Conservation (phyloP, 2,888 invertebrate species). For the Dryocosmus kuriphilus region DNA sequence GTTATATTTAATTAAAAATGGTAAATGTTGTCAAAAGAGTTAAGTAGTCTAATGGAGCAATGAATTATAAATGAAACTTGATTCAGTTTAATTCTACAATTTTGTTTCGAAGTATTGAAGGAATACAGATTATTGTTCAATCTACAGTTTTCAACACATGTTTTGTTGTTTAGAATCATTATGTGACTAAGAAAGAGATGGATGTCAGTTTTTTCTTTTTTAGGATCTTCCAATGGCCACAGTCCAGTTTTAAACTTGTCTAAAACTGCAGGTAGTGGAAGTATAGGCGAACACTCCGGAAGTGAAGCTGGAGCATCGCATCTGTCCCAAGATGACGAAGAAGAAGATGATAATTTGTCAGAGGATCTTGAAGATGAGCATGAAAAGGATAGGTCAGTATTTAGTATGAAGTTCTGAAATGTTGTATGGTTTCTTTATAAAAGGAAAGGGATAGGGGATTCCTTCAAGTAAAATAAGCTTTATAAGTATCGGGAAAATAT, state of each 20-base stretch:
- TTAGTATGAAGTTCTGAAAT: background rate
- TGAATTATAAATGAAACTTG: background rate
- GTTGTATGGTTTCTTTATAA: background rate
- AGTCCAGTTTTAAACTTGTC: constrained; percentile 95
- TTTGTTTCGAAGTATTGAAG: background rate
- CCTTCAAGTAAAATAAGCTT: too few relatives aligned
- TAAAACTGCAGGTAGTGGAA: constrained; percentile 90
- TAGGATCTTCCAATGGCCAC: constrained; percentile 92
- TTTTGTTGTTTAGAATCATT: too few relatives aligned
- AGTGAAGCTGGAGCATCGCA: constrained; percentile 84
- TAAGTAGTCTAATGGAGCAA: background rate
- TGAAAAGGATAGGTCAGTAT: constrained; percentile 86
- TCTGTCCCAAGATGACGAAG: constrained; percentile 84
- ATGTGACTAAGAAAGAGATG: too few relatives aligned
- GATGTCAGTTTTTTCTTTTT: constrained; percentile 48
- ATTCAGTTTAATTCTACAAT: background rate
- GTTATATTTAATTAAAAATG: background rate
- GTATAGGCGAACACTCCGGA: constrained; percentile 83
- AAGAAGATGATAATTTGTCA: constrained; percentile 92
- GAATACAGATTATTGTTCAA: too few relatives aligned
- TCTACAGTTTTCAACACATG: too few relatives aligned
- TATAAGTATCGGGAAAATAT: too few relatives aligned
- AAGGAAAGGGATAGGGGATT: too few relatives aligned
- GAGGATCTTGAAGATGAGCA: constrained; percentile 93
- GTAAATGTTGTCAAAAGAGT: too few relatives aligned